Base-by-base conservation (phyloP, 1,140 invertebrate genomes). In the Phortica variegata region DNA sequence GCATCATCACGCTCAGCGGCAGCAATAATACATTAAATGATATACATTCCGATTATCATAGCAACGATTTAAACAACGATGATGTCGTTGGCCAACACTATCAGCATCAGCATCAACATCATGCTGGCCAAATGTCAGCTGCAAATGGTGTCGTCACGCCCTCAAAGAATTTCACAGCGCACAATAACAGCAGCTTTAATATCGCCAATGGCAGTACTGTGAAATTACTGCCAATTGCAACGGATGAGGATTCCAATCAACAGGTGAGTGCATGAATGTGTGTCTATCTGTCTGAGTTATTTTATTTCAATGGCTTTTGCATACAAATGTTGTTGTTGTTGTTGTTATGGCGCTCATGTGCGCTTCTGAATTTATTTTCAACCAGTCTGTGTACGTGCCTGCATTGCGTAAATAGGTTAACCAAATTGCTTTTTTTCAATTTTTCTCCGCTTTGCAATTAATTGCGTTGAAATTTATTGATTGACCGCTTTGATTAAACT, bases 141-240 rank as follows among this genome's bases (percentile, higher is more conserved):
- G 33, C 33, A 26, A n/a, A 10, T 26, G 23, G 5, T 26, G 23
- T 5, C 10, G 23, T 5, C 23, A 21, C 39, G 19, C 46, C 52
- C 17, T 65, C 58, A 33, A 73, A 73, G 51, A 68, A 63, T 47
- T 63, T 58, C 51, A 65, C 65, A 19, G 42, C 58, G 8, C 71
- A 73, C 41, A 69, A 65, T 23, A 49, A 26, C 39, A 43, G 52
- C 12, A 54, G 47, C 36, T 54, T 54, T 36, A 50, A 54, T 47
- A 57, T 74, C 15, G 61, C 70, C n/a, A 74, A 65, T 39, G 70
- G 63, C 37, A 71, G 70, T 45, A 74, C 70, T 55, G 66, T 65
- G 13, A 73, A 73, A 40, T 41, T 73, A 17, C 40, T 74, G 49
- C 59, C 66, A 8, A 43, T 58, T 6, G 43, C 45, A 12, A 29